A percentile compares a stretch with the other conserved stretches of the same genome.
phyloP scores from a whole-genome alignment of 2,797 vertebrate genomes.

The Nannoperca obscura region DNA sequence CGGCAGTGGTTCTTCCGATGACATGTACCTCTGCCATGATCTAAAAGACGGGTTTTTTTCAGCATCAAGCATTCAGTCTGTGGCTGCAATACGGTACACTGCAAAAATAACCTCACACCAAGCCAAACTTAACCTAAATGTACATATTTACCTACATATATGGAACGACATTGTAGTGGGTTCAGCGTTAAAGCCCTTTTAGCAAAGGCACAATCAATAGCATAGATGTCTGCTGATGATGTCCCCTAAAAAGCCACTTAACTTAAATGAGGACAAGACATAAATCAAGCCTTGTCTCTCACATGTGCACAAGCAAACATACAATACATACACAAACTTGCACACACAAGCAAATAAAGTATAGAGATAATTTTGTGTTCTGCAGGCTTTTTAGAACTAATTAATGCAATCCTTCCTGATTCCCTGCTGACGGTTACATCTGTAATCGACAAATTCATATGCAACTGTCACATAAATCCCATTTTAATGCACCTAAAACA shows the following conservation, averaged over 20 bases:
- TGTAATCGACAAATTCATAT: constrained; percentile 31
- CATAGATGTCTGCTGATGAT: constrained; percentile 65
- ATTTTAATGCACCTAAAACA: constrained; percentile 35
- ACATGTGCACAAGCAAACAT: constrained; percentile 26
- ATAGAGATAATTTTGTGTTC: constrained; percentile 1
- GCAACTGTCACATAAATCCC: constrained; percentile 27
- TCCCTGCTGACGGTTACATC: constrained; percentile 6
- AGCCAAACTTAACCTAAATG: constrained; percentile 14
- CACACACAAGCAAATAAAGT: background rate
- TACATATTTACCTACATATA: constrained; percentile 16
- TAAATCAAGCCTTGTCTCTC: constrained; percentile 53
- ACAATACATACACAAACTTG: background rate
- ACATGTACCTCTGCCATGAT: constrained; percentile 21
- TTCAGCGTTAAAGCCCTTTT: constrained; percentile 59
- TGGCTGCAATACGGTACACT: background rate
- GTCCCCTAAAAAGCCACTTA: constrained; percentile 74
- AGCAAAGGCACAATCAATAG: constrained; percentile 75
- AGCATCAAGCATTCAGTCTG: constrained; percentile 23
- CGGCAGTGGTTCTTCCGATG: constrained; percentile 30
- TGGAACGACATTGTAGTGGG: constrained; percentile 36
- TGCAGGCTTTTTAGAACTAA: constrained; percentile 5
- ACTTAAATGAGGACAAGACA: constrained; percentile 63
- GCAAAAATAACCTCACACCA: constrained; percentile 13
- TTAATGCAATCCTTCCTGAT: constrained; percentile 2
- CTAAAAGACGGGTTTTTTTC: constrained; percentile 13